Base-by-base conservation (phyloP, 2,113 vertebrate species). In the Grallaria varia region DNA sequence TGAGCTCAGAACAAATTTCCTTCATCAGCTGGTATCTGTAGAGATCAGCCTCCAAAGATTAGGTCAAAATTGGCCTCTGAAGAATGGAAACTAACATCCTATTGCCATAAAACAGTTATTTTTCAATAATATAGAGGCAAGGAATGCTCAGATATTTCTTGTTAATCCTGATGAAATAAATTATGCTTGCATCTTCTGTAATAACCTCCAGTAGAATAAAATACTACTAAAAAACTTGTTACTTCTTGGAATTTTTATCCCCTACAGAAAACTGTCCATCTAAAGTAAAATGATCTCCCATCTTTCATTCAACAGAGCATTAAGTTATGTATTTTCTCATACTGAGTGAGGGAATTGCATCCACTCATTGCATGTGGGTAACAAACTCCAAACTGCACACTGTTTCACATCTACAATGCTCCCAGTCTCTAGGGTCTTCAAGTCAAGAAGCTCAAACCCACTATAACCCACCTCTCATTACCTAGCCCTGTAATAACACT, bases 371-470 rank as follows among this genome's bases (percentile, higher is more conserved):
- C 0, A 0, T 12, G 22, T 21, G n/a, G 5, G 6, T 24, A 69
- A 64, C 28, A 79, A 77, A 47, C 22, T 23, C 31, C 23, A 67
- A 60, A 44, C 39, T 30, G n/a, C 39, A 78, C 86, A 84, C 18
- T 53, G 58, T 62, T 73, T 67, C 50, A 33, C 39, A 64, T 8
- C 72, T 59, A 28, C 28, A 49, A 22, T 0, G 1, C 14, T 80
- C 47, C 19, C 27, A 44, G 75, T 71, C 87, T 95, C 59, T 63
- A 37, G 93, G 56, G 53, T 92, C 87, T 95, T 85, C 90, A 91
- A n/a, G 90, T 86, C 77, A 83, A 50, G 74, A 52, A 84, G 95
- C 83, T 97, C 95, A 90, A 95, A 89, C 91, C 81, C 96, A 96
- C 94, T 37, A 24, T 74, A 97, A 97, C 83, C 84, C 95, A 97